Percentiles rank a stretch among this genome's conserved stretches.
Conservation (phyloP, 2,113 vertebrate genomes). For the Psammodynastes pulverulentus region DNA sequence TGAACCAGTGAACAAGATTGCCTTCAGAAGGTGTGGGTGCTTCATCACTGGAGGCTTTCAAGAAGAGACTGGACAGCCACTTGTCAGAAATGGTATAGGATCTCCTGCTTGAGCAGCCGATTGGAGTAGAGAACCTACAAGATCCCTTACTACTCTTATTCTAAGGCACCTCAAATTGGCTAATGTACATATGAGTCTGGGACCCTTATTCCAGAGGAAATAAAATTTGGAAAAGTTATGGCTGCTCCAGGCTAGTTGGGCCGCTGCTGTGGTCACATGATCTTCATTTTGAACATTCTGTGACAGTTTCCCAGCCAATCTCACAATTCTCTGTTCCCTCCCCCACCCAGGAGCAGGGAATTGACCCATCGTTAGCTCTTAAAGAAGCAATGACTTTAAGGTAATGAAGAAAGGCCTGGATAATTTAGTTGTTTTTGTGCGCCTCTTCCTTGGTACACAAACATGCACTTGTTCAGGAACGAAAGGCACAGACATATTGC, state of each 20-base stretch:
- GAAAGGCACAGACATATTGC: background rate
- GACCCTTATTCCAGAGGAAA: background rate
- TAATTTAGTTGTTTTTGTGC: background rate
- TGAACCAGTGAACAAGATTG: no score
- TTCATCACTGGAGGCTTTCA: no score
- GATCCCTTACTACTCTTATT: no score
- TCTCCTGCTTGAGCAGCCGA: no score
- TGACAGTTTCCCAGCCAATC: background rate
- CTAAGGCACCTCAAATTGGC: background rate
- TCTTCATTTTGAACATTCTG: background rate
- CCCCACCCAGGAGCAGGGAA: background rate
- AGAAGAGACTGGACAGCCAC: no score
- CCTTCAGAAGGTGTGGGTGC: no score
- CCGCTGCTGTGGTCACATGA: background rate
- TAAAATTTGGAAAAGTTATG: background rate
- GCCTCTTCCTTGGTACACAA: background rate
- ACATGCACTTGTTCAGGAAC: no score
- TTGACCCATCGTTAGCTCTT: background rate
- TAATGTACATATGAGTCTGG: background rate
- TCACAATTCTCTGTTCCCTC: background rate
- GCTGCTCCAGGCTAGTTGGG: background rate
- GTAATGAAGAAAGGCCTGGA: background rate
- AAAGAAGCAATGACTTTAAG: background rate
- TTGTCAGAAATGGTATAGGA: no score
- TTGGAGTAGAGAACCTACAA: no score